Percentiles rank a stretch among this genome's conserved stretches.
phyloP scores from a whole-genome alignment of 2,113 vertebrate genomes.

The Tragelaphus strepsiceros region DNA sequence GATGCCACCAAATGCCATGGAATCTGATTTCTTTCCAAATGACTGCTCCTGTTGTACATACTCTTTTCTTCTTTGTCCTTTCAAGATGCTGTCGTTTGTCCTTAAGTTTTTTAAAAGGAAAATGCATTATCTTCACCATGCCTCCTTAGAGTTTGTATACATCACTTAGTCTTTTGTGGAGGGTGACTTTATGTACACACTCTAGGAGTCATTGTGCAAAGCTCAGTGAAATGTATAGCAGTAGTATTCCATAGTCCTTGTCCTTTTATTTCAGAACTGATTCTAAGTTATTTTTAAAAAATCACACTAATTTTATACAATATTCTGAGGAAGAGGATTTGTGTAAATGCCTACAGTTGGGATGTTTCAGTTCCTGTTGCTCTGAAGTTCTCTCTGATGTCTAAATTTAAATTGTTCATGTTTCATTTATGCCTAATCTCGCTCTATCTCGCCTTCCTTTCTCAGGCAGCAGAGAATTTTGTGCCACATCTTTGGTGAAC shows the following conservation, averaged over 20 bases:
- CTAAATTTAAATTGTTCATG: background rate
- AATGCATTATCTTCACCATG: background rate
- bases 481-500: background rate
- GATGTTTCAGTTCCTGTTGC: background rate
- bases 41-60: background rate
- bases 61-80: background rate
- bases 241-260: background rate
- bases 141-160: background rate
- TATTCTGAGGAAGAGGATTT: background rate
- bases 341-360: background rate
- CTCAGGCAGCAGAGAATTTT: background rate
- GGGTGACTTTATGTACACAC: background rate
- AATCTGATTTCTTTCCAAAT: constrained; percentile 7
- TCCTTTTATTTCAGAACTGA: background rate
- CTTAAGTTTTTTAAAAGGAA: background rate
- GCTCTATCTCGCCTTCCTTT: background rate
- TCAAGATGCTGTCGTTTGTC: background rate
- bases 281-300: background rate
- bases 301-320: background rate
- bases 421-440: background rate
- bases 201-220: background rate
- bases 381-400: background rate
- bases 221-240: background rate
- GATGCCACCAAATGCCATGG: background rate
- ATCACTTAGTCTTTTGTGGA: background rate